Evolutionary conservation across 1,140 invertebrate species (phyloP).

Genomic region (Carposina sasakii): DNA sequence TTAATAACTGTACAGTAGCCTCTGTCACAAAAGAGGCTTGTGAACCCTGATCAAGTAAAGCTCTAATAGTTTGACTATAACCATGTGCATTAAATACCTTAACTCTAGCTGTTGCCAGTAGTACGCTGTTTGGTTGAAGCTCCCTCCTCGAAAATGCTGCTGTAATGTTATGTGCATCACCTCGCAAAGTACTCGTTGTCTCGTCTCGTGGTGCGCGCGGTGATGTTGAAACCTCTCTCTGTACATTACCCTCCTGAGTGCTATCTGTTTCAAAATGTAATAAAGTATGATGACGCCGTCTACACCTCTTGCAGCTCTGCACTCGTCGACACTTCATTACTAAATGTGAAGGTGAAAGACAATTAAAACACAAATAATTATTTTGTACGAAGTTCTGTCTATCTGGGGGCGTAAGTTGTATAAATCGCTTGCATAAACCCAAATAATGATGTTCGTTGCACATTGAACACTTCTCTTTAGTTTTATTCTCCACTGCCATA

Average conservation of each 20-base stretch:
- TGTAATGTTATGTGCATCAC: too few relatives aligned
- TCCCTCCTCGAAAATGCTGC: too few relatives aligned
- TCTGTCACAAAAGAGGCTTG: constrained; percentile 11
- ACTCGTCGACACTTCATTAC: constrained; percentile 9
- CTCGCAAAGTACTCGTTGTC: too few relatives aligned
- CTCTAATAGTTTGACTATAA: constrained; percentile 12
- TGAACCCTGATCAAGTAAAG: constrained; percentile 8
- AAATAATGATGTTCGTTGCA: too few relatives aligned
- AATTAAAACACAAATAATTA: constrained; percentile 21
- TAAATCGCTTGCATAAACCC: constrained; percentile 22
- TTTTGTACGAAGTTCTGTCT: constrained; percentile 21
- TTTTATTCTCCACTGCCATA: too few relatives aligned
- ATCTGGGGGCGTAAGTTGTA: constrained; percentile 5
- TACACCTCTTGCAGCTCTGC: constrained; percentile 12
- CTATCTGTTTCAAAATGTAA: constrained; percentile 17
- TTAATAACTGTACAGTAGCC: constrained; percentile 6
- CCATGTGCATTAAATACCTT: constrained; percentile 12
- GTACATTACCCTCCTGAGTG: too few relatives aligned
- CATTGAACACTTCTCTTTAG: too few relatives aligned
- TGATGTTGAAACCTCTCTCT: too few relatives aligned
- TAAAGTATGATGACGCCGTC: constrained; percentile 17
- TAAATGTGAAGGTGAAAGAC: constrained; percentile 17
- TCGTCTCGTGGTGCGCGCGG: too few relatives aligned
- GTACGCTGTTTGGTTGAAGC: constrained; percentile 13
- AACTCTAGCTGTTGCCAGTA: constrained; percentile 22